Conservation (phyloP, 2,113 vertebrate genomes). For the Trichechus manatus region DNA sequence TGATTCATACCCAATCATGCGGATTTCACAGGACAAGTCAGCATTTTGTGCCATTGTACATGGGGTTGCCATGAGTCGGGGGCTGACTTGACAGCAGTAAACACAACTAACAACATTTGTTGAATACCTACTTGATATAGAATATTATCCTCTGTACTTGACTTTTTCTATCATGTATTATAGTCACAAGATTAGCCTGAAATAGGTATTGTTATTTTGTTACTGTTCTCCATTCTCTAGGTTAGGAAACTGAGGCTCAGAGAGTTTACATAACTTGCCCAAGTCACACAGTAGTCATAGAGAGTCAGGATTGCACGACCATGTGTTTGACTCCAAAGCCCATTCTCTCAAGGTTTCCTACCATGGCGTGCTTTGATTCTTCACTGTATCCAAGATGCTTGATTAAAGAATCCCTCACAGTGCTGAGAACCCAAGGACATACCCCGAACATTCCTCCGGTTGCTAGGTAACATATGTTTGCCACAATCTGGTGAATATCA, state of each 20-base stretch:
- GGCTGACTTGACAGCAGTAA: background rate
- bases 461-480: slow-evolving; percentile 75
- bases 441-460: background rate
- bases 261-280: background rate
- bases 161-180: background rate
- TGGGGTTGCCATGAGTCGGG: background rate
- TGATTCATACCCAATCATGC: background rate
- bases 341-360: background rate
- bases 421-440: background rate
- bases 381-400: background rate
- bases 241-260: background rate
- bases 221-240: background rate
- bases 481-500: slow-evolving; percentile 56
- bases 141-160: background rate
- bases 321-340: background rate
- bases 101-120: background rate
- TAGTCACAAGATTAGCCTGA: background rate
- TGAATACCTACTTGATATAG: background rate
- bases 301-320: background rate
- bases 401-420: slow-evolving; percentile 17
- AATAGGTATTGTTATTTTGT: background rate
- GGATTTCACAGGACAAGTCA: background rate
- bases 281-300: background rate
- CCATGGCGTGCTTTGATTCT: background rate
- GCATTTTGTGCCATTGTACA: background rate